Evolutionary conservation across 2,888 invertebrate species (phyloP), one percentile per base, ranked within the genome.

Genomic region (Agrochola lychnidis): DNA sequence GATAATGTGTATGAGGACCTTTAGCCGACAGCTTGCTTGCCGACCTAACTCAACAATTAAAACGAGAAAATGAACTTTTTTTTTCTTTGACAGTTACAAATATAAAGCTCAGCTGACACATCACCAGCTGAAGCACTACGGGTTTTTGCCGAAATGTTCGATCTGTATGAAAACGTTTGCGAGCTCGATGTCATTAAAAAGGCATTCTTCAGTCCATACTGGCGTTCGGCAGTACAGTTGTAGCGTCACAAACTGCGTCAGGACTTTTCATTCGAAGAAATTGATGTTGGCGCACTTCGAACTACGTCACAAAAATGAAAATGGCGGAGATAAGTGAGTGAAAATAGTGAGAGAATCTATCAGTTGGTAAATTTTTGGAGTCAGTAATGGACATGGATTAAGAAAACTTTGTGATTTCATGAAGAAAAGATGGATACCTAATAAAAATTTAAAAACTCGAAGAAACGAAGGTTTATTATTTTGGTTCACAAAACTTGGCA

Each of bases 51-150:
- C 25, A 6, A 22, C 45, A 42, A 48, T 48, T 30, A 19, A n/a
- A 61, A 53, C 12, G 14, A 14, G 12, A n/a, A 48, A 48, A 22
- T 5, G 10, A 30, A 4, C 0, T 45, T 67, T 36, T 22, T 42
- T 40, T 42, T 77, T 64, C 3, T 81, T 51, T 51, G 16, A 56
- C 87, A 88, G 89, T 25, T 94, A 91, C 72, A 94, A 94, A 83
- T 87, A 88, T 0, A 94, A 92, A 70, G 67, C 85, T 4, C 86
- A 89, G 2, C 79, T 94, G 30, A 90, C 81, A 25, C 70, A 90
- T 0, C 94, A 94, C 51, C 83, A 88, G 67, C 67, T 73, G 0
- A 87, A 70, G 0, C 92, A 93, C 59, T 85, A 88, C 0, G 91
- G 91, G 0, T n/a, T 81, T 2, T 72, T 64, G 22, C 88, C 89